Evolutionary conservation across 2,888 invertebrate species (phyloP).

Genomic region (Acanthopleura granulata): DNA sequence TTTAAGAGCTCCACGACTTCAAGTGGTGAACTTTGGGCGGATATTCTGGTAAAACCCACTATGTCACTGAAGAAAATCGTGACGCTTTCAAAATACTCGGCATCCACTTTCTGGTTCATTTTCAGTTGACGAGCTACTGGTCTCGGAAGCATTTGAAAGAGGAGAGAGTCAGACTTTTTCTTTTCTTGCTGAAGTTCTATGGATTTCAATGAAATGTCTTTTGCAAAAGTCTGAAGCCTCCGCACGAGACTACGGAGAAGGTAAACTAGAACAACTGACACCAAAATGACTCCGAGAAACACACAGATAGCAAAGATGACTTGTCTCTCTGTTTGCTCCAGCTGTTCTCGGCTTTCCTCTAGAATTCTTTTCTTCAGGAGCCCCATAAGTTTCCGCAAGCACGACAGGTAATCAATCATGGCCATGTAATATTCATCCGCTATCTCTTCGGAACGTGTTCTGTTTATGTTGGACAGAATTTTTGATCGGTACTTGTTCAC

Average conservation of each 20-base stretch:
- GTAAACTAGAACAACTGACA: slow-evolving; percentile 31
- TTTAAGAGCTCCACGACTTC: slow-evolving; percentile 25
- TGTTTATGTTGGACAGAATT: slow-evolving; percentile 13
- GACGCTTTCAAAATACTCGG: slow-evolving; percentile 22
- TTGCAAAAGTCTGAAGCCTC: slow-evolving; percentile 34
- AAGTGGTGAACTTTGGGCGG: slow-evolving; percentile 19
- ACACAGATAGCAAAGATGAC: slow-evolving; percentile 30
- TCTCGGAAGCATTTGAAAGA: slow-evolving; percentile 22
- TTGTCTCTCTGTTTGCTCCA: slow-evolving; percentile 22
- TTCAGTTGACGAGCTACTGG: slow-evolving; percentile 16
- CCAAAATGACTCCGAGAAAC: slow-evolving; percentile 30
- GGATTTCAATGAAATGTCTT: slow-evolving; percentile 35
- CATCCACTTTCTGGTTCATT: slow-evolving; percentile 11
- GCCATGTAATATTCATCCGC: slow-evolving; percentile 26
- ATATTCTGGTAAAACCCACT: slow-evolving; percentile 20
- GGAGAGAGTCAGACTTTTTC: slow-evolving; percentile 20
- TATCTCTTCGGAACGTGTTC: slow-evolving; percentile 17
- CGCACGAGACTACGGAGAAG: slow-evolving; percentile 33
- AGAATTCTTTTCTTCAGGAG: slow-evolving; percentile 26
- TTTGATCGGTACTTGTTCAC: not conserved
- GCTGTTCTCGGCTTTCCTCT: slow-evolving; percentile 21
- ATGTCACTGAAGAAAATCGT: slow-evolving; percentile 25
- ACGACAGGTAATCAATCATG: slow-evolving; percentile 29
- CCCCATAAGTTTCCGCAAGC: slow-evolving; percentile 26
- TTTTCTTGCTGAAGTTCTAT: slow-evolving; percentile 27